phyloP scores from a whole-genome alignment of 2,888 invertebrate species.

The Nomada fucata region DNA sequence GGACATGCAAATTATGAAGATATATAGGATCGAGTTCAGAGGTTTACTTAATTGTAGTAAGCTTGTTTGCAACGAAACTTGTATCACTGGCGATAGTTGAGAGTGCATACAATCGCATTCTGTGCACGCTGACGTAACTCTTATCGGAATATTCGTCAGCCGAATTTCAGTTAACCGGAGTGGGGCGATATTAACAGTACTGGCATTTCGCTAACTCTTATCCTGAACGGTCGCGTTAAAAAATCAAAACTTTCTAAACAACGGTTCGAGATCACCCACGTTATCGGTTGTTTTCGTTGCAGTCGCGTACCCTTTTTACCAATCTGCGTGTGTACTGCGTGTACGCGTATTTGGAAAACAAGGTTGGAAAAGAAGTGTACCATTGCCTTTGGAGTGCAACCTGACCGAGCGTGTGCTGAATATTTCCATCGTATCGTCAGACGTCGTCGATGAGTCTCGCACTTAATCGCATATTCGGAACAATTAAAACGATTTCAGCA shows the following conservation, averaged over 20 bases:
- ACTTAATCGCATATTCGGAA: slow-evolving; percentile 1
- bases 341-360: not conserved
- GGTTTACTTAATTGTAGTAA: not conserved
- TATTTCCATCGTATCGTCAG: slow-evolving; percentile 7
- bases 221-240: not conserved
- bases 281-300: not conserved
- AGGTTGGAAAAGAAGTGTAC: not conserved
- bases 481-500: slow-evolving; percentile 47
- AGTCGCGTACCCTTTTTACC: not conserved
- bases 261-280: too few relatives aligned
- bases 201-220: not conserved
- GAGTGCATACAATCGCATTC: not conserved
- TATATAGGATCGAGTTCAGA: not conserved
- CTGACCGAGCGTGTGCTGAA: not conserved
- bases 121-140: slow-evolving; percentile 38
- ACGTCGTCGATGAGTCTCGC: not conserved
- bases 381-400: too few relatives aligned
- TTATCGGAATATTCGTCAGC: slow-evolving; percentile 31
- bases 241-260: too few relatives aligned
- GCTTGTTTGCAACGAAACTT: not conserved
- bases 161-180: not conserved
- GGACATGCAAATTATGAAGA: not conserved
- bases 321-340: not conserved
- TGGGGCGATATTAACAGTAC: not conserved
- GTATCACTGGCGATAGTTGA: not conserved